A percentile compares a stretch with the other conserved stretches of the same genome.
phyloP scores from a whole-genome alignment of 2,113 vertebrate genomes.

The Papio anubis region DNA sequence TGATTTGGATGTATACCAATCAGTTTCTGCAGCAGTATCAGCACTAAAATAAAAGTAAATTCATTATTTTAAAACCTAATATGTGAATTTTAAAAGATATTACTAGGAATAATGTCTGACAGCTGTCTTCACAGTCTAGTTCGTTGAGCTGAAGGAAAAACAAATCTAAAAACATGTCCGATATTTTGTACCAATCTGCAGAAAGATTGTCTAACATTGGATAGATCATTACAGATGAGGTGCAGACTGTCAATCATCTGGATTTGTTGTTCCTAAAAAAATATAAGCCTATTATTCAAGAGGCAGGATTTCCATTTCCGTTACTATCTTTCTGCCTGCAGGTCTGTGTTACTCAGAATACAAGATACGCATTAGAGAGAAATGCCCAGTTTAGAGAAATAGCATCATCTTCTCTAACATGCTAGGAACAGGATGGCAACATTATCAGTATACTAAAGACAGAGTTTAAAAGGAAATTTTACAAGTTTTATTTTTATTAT shows the following conservation, averaged over 20 bases:
- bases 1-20: neutral
- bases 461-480: neutral
- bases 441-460: neutral
- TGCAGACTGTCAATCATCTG: conserved; percentile 11
- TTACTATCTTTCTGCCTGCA: conserved; percentile 44
- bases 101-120: conserved; percentile 28
- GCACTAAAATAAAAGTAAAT: conserved; percentile 41
- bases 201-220: conserved; percentile 39
- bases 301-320: conserved; percentile 40
- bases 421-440: neutral
- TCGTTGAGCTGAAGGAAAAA: conserved; percentile 49
- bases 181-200: conserved; percentile 9
- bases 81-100: conserved; percentile 27
- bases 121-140: neutral
- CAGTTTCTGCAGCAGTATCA: neutral
- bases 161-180: conserved; percentile 8
- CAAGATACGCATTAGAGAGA: neutral
- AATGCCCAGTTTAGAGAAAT: neutral
- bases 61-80: conserved; percentile 35
- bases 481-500: neutral
- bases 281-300: conserved; percentile 43
- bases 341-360: conserved; percentile 35
- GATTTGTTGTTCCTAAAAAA: conserved; percentile 30
- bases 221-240: conserved; percentile 34
- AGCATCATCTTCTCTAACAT: neutral